These are phyloP conservation scores for Schizaphis graminum DNA, from an alignment of 2,888 invertebrate genomes.

Conservation along the genomic window DNA sequence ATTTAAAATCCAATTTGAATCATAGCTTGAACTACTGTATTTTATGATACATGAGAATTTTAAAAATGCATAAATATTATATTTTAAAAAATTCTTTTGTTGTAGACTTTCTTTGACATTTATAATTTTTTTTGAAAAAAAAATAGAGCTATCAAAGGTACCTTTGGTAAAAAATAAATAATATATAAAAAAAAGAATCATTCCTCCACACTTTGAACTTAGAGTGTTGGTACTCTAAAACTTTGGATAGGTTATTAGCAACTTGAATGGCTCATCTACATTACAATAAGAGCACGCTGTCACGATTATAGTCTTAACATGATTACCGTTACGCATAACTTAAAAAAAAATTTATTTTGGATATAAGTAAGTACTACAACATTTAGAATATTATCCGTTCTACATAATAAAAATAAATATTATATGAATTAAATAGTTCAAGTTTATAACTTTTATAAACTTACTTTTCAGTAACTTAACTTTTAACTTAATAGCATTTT, in stretches of 20 bases:
- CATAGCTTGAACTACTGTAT: background rate
- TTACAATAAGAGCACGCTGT: background rate
- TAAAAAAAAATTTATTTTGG: background rate
- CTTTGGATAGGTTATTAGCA: background rate
- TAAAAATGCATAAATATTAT: background rate
- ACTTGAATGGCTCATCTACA: background rate
- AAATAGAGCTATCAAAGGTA: background rate
- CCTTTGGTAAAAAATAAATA: background rate
- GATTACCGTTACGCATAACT: background rate
- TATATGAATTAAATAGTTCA: too few relatives aligned
- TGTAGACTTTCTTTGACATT: background rate
- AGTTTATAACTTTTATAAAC: too few relatives aligned
- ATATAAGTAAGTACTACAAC: background rate
- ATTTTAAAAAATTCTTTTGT: background rate
- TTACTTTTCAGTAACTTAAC: too few relatives aligned
- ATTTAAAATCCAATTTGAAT: background rate
- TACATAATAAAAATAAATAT: too few relatives aligned
- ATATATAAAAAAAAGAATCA: background rate
- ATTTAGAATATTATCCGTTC: background rate
- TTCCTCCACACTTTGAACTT: background rate
- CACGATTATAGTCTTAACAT: background rate
- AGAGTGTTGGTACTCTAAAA: background rate
- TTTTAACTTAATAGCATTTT: too few relatives aligned
- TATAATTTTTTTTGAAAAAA: background rate
- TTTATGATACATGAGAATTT: background rate